Conservation (phyloP, 2,888 invertebrate genomes). For the Pimpla rufipes region DNA sequence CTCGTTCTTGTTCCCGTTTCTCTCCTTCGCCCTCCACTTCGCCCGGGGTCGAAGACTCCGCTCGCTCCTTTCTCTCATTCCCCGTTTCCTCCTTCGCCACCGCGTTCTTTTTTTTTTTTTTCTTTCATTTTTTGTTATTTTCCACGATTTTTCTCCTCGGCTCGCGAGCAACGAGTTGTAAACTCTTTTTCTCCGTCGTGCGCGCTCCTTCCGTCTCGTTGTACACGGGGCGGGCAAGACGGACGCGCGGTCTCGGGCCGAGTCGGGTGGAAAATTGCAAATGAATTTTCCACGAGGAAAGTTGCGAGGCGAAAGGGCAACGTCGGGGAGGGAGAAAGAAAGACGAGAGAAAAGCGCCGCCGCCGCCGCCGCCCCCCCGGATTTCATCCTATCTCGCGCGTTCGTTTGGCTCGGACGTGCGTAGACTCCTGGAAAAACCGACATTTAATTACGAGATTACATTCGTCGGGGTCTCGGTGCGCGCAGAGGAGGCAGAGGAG, state of each 20-base stretch:
- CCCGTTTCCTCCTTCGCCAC: neutral
- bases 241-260: constrained; percentile 62
- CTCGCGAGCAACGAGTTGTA: constrained; percentile 65
- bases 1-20: constrained; percentile 31
- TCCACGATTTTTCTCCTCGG: constrained; percentile 44
- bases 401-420: constrained; percentile 51
- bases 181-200: constrained; percentile 60
- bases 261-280: constrained; percentile 70
- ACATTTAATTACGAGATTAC: constrained; percentile 70
- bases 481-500: constrained; percentile 27
- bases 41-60: neutral
- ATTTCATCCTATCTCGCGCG: constrained; percentile 26
- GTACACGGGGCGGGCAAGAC: constrained; percentile 39
- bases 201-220: constrained; percentile 66
- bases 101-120: constrained; percentile 9
- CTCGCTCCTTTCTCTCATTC: constrained; percentile 24
- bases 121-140: constrained; percentile 41
- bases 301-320: constrained; percentile 54
- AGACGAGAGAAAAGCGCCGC: constrained; percentile 11
- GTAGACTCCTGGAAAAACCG: constrained; percentile 65
- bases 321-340: constrained; percentile 15
- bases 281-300: constrained; percentile 72
- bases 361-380: constrained; percentile 20
- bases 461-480: constrained; percentile 49
- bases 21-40: constrained; percentile 3